These are phyloP conservation scores for Scopus umbretta DNA, from an alignment of 2,113 vertebrate species.

Conservation along the genomic window DNA sequence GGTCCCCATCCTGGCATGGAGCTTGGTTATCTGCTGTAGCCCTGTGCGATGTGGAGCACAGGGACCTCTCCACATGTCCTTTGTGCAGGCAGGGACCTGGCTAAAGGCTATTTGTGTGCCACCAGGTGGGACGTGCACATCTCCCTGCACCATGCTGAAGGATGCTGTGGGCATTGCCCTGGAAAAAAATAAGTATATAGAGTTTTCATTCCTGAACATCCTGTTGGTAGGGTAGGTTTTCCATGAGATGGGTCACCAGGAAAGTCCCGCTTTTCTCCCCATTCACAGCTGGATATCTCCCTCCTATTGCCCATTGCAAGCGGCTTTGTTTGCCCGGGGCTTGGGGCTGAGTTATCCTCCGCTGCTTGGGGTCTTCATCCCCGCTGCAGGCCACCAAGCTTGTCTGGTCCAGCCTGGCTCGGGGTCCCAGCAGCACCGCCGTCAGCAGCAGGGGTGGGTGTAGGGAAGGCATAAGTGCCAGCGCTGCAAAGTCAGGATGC, in stretches of 20 bases:
- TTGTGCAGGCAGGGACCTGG: neutral
- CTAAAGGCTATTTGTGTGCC: neutral
- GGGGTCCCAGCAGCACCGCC: fast-evolving
- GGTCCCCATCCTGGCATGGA: fast-evolving
- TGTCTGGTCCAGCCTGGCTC: neutral
- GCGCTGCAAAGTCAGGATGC: neutral
- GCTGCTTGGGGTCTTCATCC: neutral
- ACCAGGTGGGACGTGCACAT: fast-evolving
- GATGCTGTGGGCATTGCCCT: neutral
- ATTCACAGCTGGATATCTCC: neutral
- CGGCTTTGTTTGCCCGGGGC: neutral
- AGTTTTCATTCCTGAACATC: neutral
- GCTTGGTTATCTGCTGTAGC: neutral
- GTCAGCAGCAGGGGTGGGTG: fast-evolving
- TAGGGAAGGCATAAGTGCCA: neutral
- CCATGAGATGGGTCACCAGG: neutral
- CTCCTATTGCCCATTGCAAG: neutral
- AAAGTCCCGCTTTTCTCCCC: neutral
- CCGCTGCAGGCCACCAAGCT: fast-evolving
- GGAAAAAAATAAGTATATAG: neutral
- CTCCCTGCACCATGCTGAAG: neutral
- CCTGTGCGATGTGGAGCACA: fast-evolving
- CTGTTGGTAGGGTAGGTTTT: neutral
- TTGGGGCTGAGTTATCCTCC: neutral
- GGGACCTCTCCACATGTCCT: neutral